Base-by-base conservation (phyloP, 2,888 invertebrate genomes). In the Scelioninae gen. 2 region DNA sequence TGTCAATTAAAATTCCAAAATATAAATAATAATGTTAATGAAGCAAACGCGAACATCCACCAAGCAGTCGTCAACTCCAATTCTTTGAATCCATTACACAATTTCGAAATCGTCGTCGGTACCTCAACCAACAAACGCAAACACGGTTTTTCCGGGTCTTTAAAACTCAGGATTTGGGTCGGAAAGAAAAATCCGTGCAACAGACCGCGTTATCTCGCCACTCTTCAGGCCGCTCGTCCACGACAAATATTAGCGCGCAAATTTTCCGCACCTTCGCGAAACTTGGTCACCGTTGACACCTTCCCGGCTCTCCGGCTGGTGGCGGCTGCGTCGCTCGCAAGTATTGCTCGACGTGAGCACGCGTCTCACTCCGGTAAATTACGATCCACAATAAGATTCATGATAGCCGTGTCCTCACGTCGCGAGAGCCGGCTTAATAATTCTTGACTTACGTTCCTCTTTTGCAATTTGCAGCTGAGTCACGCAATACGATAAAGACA, bases 341-440 rank as follows among this genome's bases (percentile, higher is more conserved):
- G 64, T 46, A 57, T 16, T 45, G 52, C 64, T 58, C 35, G 52
- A 67, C 57, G 61, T 50, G 63, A 69, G 67, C 74, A 70, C 70
- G 70, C 52, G 67, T 74, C 52, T 74, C 31, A 50, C 70, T 52
- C n/a, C 57, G 39, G 31, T 67, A 67, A 74, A 74, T 74, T 74
- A 74, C 60, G 70, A 74, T 74, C 74, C 46, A 67, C 70, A 74
- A 70, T 74, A 67, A 74, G 74, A 74, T 74, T 74, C 74, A 74
- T 70, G 74, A 70, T 74, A 65, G 70, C 60, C 61, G 31, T 63
- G 70, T 74, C 65, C 63, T 74, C 57, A 64, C 74, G 50, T 67
- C 70, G 76, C 70, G 57, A 64, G 39, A 60, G 67, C 69, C 74
- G 22, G 71, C 76, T 78, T 78, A 77, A 78, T 78, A 78, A 76